These are phyloP conservation scores for Psittacula derbiana DNA, from an alignment of 2,797 vertebrate genomes.

Conservation along the genomic window DNA sequence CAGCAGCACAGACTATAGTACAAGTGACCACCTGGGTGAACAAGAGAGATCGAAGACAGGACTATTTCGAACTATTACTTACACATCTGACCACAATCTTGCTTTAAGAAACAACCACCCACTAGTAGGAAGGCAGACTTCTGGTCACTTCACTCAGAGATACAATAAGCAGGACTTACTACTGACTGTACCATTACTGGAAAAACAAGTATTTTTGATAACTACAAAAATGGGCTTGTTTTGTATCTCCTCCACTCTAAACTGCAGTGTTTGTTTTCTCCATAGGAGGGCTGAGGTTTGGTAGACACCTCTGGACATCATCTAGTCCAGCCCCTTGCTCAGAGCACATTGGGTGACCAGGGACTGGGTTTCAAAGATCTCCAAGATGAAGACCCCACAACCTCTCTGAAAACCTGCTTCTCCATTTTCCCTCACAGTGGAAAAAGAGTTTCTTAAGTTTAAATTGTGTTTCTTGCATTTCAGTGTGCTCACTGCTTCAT, in stretches of 20 bases:
- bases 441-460: fast-evolving
- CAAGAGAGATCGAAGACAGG: background rate
- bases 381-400: background rate
- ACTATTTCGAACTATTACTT: background rate
- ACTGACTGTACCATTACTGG: background rate
- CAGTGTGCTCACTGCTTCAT: fast-evolving
- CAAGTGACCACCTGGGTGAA: background rate
- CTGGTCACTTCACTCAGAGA: background rate
- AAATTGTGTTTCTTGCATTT: background rate
- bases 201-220: background rate
- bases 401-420: background rate
- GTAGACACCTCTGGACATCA: background rate
- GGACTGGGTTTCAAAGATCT: background rate
- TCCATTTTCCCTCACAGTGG: fast-evolving
- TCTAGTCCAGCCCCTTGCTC: background rate
- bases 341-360: background rate
- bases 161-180: background rate
- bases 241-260: background rate
- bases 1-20: background rate
- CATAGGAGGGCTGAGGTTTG: background rate
- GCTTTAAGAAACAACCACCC: background rate
- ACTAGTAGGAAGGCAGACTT: background rate
- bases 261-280: background rate
- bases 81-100: fast-evolving
- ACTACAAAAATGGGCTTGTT: background rate